Base-by-base conservation (phyloP, 1,140 invertebrate species). In the Aphaenogaster ashmeadi region DNA sequence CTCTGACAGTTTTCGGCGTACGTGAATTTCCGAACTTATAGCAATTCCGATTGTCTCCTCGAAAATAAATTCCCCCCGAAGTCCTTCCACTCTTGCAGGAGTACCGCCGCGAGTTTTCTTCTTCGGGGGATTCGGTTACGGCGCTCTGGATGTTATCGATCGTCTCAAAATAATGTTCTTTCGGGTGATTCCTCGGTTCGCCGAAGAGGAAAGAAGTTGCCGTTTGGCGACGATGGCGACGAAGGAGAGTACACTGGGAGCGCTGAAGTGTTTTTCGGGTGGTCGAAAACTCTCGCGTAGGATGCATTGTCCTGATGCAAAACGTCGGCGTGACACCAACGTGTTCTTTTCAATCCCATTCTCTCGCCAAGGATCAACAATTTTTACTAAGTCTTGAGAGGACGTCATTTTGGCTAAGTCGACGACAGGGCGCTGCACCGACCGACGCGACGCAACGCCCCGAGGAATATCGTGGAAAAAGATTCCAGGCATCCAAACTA, bases 141-240 rank as follows among this genome's bases (percentile, higher is more conserved):
- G 27, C 41, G 69, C n/a, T 47, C 80, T 84, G 69, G 80, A 60
- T 74, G 80, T 75, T 84, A 84, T 84, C 69, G 80, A 84, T 84
- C 69, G 69, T 50, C 33, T n/a, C 27, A 75, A 75, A 84, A 84
- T 84, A 84, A 84, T 84, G 80, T 84, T 41, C 80, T 84, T 50
- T 84, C 69, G 27, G 54, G 69, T 33, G 69, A 84, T 60, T 75
- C 54, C 41, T 74, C 62, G 41, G 36, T 47, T 13, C 11, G 3
- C 6, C 69, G 54, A 47, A 41, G 41, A 74, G 54, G 18, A 60
- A 74, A 75, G 69, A 74, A 44, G 41, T 62, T 36, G 41, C 52
- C 54, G 18, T n/a, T 71, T 15, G 80, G 52, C 67, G 54, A 47
- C 41, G 33, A 33, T 11, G 38, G n/a, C 15, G 41, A 60, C 38